These are phyloP conservation scores for Cisticola juncidis DNA, from an alignment of 2,113 vertebrate species.

Conservation along the genomic window DNA sequence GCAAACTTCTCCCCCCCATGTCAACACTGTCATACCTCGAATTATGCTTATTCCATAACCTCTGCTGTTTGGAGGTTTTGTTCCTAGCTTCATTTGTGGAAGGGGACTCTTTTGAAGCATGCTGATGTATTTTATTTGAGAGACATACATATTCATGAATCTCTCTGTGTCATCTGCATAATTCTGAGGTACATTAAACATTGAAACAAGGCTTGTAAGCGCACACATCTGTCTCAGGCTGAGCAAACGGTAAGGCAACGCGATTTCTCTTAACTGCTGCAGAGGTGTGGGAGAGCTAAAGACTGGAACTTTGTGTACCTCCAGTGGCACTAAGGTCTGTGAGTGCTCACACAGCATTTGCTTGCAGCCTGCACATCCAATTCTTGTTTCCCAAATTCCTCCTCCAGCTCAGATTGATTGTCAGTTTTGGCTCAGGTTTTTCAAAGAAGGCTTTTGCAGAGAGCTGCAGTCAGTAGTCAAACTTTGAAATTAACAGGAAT, in stretches of 20 bases:
- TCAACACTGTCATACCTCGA: neutral
- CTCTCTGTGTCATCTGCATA: neutral
- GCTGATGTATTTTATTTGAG: slow-evolving; percentile 17
- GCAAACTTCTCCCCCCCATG: neutral
- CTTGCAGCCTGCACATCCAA: neutral
- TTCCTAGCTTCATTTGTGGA: neutral
- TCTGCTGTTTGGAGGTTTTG: neutral
- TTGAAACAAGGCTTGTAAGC: neutral
- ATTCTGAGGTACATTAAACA: slow-evolving; percentile 25
- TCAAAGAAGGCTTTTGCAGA: neutral
- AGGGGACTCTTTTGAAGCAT: neutral
- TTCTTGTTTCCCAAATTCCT: neutral
- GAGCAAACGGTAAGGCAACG: neutral
- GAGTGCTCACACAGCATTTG: neutral
- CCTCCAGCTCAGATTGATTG: neutral
- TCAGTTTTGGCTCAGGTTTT: neutral
- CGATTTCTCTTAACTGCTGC: neutral
- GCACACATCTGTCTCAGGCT: neutral
- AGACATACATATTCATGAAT: neutral
- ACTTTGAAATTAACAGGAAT: neutral
- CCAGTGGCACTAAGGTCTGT: neutral
- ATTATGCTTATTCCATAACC: neutral
- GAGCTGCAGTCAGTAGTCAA: neutral
- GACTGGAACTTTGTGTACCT: neutral
- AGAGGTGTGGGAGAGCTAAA: neutral